Percentiles rank a stretch among this genome's conserved stretches.
Conservation (phyloP, 92 coral and sea anemone genomes). For the Zoanthus gigantus region DNA sequence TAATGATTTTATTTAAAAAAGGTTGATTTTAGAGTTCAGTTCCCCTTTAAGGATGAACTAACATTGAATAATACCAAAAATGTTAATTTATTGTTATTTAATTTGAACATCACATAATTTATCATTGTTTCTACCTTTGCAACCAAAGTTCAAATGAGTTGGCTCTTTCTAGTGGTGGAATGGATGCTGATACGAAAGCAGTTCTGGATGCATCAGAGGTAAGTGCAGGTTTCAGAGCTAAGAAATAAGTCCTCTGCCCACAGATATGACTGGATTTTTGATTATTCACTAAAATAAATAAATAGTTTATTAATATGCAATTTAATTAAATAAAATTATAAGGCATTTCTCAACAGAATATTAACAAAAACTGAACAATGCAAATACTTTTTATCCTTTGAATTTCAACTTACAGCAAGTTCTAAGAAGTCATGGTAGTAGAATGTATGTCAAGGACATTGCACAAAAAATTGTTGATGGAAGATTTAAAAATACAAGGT, state of each 20-base stretch:
- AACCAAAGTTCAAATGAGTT: conserved; percentile 39
- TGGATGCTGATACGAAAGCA: conserved; percentile 17
- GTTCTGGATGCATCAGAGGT: conserved; percentile 43
- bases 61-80: too few relatives aligned
- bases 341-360: too few relatives aligned
- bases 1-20: too few relatives aligned
- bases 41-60: too few relatives aligned
- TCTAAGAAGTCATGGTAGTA: conserved; percentile 74
- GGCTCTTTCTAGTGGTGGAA: conserved; percentile 19
- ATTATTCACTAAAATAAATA: too few relatives aligned
- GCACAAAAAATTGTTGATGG: conserved; percentile 81
- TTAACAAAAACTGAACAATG: too few relatives aligned
- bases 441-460: conserved; percentile 82
- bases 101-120: not conserved
- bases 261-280: too few relatives aligned
- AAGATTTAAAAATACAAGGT: conserved; percentile 73
- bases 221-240: not conserved
- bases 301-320: too few relatives aligned
- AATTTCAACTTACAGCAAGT: conserved; percentile 56
- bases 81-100: not conserved
- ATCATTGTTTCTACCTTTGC: not conserved
- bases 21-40: too few relatives aligned
- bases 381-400: not conserved
- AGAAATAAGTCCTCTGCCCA: too few relatives aligned
- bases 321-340: too few relatives aligned